Evolutionary conservation across 2,113 vertebrate species (phyloP).

Genomic region (Serilophus lunatus): DNA sequence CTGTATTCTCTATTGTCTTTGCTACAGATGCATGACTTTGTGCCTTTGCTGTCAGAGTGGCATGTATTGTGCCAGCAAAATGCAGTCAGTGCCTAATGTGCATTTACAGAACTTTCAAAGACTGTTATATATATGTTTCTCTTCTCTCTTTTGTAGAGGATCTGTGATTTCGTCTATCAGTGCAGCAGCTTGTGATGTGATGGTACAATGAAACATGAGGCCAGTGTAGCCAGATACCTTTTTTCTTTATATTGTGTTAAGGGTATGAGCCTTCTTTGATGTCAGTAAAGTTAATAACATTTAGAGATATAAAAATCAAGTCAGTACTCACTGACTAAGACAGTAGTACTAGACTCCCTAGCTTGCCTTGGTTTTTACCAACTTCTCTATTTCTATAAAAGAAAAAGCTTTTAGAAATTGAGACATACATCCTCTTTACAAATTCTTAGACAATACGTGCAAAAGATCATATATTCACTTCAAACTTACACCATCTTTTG

Average conservation of each 20-base stretch:
- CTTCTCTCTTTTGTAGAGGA: background rate
- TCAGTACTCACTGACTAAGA: background rate
- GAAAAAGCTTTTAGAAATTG: background rate
- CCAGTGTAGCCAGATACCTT: constrained; percentile 4
- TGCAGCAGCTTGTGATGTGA: constrained; percentile 42
- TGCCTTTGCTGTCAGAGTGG: background rate
- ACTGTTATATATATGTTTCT: background rate
- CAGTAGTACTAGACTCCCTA: background rate
- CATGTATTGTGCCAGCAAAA: background rate
- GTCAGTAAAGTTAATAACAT: background rate
- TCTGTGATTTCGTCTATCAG: constrained; percentile 1
- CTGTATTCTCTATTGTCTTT: constrained; percentile 38
- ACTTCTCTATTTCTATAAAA: background rate
- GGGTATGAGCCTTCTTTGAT: constrained; percentile 16
- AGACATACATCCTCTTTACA: background rate
- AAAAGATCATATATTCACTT: background rate
- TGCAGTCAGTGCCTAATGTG: background rate
- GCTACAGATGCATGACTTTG: background rate
- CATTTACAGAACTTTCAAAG: constrained; percentile 25
- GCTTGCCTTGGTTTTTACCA: background rate
- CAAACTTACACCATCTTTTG: constrained; percentile 8
- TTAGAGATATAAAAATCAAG: constrained; percentile 39
- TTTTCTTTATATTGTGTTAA: background rate
- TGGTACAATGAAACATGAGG: constrained; percentile 33
- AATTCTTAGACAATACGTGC: background rate